phyloP scores from a whole-genome alignment of 2,888 invertebrate species.

The Polia nebulosa region DNA sequence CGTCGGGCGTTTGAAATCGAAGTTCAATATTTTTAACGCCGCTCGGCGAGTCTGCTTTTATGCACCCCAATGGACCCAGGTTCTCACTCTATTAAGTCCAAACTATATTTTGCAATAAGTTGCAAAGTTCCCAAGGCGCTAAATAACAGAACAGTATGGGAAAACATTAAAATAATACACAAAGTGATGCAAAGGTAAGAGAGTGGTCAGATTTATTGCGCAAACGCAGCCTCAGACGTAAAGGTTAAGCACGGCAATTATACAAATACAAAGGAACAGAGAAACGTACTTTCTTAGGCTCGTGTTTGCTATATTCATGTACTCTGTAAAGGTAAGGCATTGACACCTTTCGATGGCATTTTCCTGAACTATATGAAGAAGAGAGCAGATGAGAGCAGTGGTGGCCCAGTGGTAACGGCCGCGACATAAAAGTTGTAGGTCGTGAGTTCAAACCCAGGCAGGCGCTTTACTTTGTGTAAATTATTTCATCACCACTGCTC shows the following conservation, averaged over 20 bases:
- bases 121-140: conserved; percentile 35
- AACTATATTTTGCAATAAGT: conserved; percentile 19
- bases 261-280: conserved; percentile 41
- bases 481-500: no score
- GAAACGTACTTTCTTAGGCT: conserved; percentile 55
- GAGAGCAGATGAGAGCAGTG: no score
- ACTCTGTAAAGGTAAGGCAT: neutral
- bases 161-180: conserved; percentile 56
- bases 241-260: conserved; percentile 56
- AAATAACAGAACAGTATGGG: conserved; percentile 41
- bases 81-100: conserved; percentile 21
- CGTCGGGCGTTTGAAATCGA: no score
- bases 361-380: neutral
- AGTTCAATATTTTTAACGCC: no score
- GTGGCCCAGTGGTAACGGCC: no score
- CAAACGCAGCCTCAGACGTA: conserved; percentile 39
- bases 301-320: conserved; percentile 8
- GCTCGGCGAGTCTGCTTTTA: no score
- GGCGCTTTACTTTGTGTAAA: no score
- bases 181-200: conserved; percentile 47
- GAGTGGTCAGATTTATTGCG: conserved; percentile 57
- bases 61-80: no score
- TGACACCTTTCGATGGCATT: no score
- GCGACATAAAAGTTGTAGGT: no score
- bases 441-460: no score